Percentiles rank a stretch among this genome's conserved stretches.
These are phyloP conservation scores for Machimus atricapillus DNA, from an alignment of 2,888 invertebrate genomes.

Conservation along the genomic window DNA sequence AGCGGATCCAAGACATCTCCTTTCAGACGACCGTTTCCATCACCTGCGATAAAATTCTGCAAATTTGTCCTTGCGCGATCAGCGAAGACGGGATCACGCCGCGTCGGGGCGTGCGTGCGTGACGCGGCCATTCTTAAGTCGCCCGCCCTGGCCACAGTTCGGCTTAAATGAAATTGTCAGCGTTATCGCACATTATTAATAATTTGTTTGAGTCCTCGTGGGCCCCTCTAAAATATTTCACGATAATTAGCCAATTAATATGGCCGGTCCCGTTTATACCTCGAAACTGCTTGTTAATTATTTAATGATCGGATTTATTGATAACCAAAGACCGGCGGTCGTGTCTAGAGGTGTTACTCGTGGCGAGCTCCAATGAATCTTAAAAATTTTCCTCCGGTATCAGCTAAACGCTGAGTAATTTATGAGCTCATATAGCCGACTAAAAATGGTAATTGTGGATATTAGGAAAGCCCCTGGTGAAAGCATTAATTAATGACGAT, in stretches of 20 bases:
- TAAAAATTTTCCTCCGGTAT: slow-evolving; percentile 17
- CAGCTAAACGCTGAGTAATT: slow-evolving; percentile 6
- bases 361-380: slow-evolving; percentile 31
- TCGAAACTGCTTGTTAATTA: slow-evolving; percentile 47
- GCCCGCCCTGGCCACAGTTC: not conserved
- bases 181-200: slow-evolving; percentile 46
- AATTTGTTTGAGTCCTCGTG: slow-evolving; percentile 45
- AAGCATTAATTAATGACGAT: slow-evolving; percentile 25
- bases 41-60: slow-evolving; percentile 16
- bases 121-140: not conserved
- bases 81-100: not conserved
- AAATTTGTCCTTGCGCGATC: slow-evolving; percentile 10
- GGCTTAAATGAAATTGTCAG: slow-evolving; percentile 46
- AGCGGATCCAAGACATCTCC: slow-evolving; percentile 20
- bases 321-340: slow-evolving; percentile 29
- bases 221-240: slow-evolving; percentile 45
- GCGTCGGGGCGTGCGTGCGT: not conserved
- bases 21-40: slow-evolving; percentile 37
- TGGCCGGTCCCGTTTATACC: slow-evolving; percentile 33
- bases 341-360: slow-evolving; percentile 35
- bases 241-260: slow-evolving; percentile 48
- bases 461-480: slow-evolving; percentile 29
- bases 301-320: slow-evolving; percentile 48
- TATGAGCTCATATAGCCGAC: slow-evolving; percentile 16
- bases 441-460: slow-evolving; percentile 33